Percentiles rank a stretch among this genome's conserved stretches.
phyloP scores from a whole-genome alignment of 37 sponge, comb jelly and placozoan species.

The Lycopodina hypogea region DNA sequence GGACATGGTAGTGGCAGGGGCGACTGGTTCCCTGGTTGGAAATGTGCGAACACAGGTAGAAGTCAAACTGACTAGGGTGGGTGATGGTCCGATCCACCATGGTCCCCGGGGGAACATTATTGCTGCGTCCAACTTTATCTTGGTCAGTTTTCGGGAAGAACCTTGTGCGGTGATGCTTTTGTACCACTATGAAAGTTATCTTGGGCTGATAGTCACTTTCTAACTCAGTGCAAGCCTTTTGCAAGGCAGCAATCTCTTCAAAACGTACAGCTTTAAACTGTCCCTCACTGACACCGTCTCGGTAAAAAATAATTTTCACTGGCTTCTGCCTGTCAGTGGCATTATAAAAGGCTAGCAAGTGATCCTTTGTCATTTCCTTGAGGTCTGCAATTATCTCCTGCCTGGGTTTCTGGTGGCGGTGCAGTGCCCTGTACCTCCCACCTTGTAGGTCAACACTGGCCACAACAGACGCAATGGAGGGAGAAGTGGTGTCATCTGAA shows the following conservation, averaged over 20 bases:
- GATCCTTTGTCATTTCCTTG: constrained; percentile 56
- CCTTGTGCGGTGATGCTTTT: too few relatives aligned
- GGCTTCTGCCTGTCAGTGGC: constrained; percentile 47
- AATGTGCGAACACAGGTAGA: too few relatives aligned
- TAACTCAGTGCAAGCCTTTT: constrained; percentile 64
- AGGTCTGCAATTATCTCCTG: too few relatives aligned
- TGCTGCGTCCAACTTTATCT: constrained; percentile 15
- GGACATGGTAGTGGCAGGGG: too few relatives aligned
- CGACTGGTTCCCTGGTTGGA: too few relatives aligned
- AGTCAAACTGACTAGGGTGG: too few relatives aligned
- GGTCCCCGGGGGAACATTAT: constrained; percentile 72
- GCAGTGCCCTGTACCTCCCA: too few relatives aligned
- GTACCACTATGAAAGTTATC: too few relatives aligned
- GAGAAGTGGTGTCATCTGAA: constrained; percentile 40
- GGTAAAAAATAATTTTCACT: constrained; percentile 72
- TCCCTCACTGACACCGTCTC: constrained; percentile 89
- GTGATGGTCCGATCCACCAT: too few relatives aligned
- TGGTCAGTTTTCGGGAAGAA: constrained; percentile 50
- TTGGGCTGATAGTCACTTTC: too few relatives aligned
- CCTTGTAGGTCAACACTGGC: constrained; percentile 25
- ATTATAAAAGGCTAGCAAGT: constrained; percentile 53
- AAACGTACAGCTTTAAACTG: constrained; percentile 77
- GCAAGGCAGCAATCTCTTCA: too few relatives aligned
- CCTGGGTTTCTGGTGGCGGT: too few relatives aligned
- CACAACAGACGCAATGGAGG: constrained; percentile 74